phyloP scores from a whole-genome alignment of 2,888 invertebrate genomes.

The Callosobruchus maculatus region DNA sequence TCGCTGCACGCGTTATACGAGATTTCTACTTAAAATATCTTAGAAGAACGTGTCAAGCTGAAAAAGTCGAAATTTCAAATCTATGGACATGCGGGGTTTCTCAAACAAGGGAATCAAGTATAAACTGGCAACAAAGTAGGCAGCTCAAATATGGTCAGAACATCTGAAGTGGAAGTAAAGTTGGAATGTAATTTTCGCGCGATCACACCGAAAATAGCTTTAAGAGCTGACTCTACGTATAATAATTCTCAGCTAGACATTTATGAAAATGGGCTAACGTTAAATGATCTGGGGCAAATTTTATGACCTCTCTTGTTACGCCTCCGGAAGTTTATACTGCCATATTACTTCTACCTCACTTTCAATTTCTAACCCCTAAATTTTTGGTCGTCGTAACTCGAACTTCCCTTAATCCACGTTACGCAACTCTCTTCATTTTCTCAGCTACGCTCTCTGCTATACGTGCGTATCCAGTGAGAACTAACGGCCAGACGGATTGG shows the following conservation, averaged over 20 bases:
- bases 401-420: neutral
- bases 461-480: neutral
- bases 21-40: too few relatives aligned
- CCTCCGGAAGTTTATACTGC: conserved; percentile 5
- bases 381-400: neutral
- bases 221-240: conserved; percentile 2
- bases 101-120: too few relatives aligned
- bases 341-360: neutral
- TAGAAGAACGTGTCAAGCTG: too few relatives aligned
- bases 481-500: too few relatives aligned
- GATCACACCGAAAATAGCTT: conserved; percentile 5
- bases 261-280: conserved; percentile 18
- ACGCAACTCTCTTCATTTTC: neutral
- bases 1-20: too few relatives aligned
- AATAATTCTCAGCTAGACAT: conserved; percentile 16
- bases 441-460: neutral
- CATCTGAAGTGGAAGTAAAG: neutral
- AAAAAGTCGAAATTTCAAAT: too few relatives aligned
- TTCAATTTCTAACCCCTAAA: neutral
- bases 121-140: neutral
- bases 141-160: neutral
- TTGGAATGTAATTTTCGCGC: conserved; percentile 8
- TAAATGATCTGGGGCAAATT: conserved; percentile 17
- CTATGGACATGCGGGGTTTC: too few relatives aligned
- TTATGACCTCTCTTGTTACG: conserved; percentile 9